Evolutionary conservation across 2,113 vertebrate species (phyloP), one percentile per base, ranked within the genome.

Genomic region (Boulengeromyrus knoepffleri): DNA sequence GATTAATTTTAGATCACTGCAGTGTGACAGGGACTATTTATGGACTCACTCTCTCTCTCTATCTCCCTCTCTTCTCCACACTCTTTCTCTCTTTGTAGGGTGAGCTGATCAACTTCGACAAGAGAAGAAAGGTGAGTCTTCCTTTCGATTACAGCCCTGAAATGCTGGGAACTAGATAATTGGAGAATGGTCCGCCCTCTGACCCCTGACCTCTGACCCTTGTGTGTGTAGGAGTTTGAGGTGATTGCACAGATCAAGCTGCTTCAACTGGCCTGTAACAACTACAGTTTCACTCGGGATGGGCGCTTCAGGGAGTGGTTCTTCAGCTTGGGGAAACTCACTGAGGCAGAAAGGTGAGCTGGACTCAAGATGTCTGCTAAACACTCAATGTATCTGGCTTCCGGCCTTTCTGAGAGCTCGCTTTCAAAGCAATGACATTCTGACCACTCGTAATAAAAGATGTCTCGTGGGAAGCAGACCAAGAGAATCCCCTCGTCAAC

Each of bases 221-320:
- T 94, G 47, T 91, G 0, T 9, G 5, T 86, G 12, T 94, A 99
- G 99, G 99, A 99, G 88, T 99, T 99, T 0, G 98, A 99, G 92
- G 97, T 99, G 89, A 99, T 99, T 0, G 98, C 98, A 1, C 99
- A 99, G 95, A 99, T 99, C 94, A 99, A 99, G 91, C 95, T 99
- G 92, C 96, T 99, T 1, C 99, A 99, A 96, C 95, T 98, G 0
- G 98, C 98, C 74, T 99, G 98, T 92, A 99, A 99, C 93, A 99
- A 97, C 93, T 99, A 99, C 95, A 99, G 96, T 92, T 98, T 99
- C 89, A 95, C 94, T 0, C 97, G 96, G 2, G 97, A 98, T 50
- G 93, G 94, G 6, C 96, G 93, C 84, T 99, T 99, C 0, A 93
- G 95, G 31, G 96, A 97, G 90, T 99, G 99, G 99, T 98, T 99